These are phyloP conservation scores for Planiliza haematocheilus DNA, from an alignment of 2,113 vertebrate species.

Conservation along the genomic window DNA sequence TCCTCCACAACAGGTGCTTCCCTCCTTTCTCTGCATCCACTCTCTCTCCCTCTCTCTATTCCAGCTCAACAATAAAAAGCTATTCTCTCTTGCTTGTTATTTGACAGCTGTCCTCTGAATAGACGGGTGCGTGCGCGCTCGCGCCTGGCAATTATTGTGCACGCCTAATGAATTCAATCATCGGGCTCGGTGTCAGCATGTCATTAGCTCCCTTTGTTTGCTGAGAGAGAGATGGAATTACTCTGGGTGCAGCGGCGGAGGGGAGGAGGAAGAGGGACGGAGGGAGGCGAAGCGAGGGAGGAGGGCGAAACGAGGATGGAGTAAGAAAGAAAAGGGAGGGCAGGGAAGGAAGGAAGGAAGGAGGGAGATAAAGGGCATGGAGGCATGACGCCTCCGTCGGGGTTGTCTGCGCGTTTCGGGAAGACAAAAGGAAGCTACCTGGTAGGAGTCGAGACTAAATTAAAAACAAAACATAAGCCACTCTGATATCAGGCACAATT, in stretches of 20 bases:
- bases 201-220: conserved; percentile 81
- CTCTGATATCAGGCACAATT: conserved; percentile 5
- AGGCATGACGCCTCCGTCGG: neutral
- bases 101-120: conserved; percentile 83
- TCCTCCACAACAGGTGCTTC: conserved; percentile 66
- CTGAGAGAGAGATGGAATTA: conserved; percentile 72
- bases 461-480: conserved; percentile 16
- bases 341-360: conserved; percentile 12
- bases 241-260: conserved; percentile 49
- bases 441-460: conserved; percentile 25
- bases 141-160: conserved; percentile 77
- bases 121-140: conserved; percentile 67
- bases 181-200: conserved; percentile 77
- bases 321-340: conserved; percentile 15
- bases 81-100: conserved; percentile 75
- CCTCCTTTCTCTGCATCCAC: conserved; percentile 38
- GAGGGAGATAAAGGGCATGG: conserved; percentile 11
- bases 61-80: conserved; percentile 72
- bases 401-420: neutral
- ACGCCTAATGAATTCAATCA: conserved; percentile 82
- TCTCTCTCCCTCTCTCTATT: conserved; percentile 42
- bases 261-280: conserved; percentile 31
- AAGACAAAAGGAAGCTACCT: conserved; percentile 39
- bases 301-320: conserved; percentile 24
- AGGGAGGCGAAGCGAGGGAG: conserved; percentile 15